Percentiles rank a stretch among this genome's conserved stretches.
These are phyloP conservation scores for Dipodomys spectabilis DNA, from an alignment of 2,113 vertebrate genomes.

Conservation along the genomic window DNA sequence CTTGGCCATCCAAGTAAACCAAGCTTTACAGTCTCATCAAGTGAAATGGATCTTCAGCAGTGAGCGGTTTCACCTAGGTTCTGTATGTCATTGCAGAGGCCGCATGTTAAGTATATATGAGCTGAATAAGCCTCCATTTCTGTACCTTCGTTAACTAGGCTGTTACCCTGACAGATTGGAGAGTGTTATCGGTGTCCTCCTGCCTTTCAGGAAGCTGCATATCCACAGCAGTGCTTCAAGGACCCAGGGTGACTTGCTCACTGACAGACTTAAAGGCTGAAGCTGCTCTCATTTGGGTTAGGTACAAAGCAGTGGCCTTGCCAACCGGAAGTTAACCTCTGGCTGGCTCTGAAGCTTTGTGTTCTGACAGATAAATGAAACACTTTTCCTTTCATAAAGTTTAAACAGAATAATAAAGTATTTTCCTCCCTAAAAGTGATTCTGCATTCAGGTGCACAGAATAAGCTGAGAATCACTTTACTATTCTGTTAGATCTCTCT, in stretches of 20 bases:
- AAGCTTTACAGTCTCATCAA: background rate
- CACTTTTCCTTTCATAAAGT: conserved; percentile 87
- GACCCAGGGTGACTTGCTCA: conserved; percentile 21
- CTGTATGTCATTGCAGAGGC: background rate
- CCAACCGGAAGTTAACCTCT: conserved; percentile 87
- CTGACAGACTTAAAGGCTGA: conserved; percentile 67
- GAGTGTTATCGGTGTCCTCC: conserved; percentile 33
- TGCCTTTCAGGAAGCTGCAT: conserved; percentile 63
- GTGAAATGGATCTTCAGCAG: background rate
- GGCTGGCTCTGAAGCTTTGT: conserved; percentile 86
- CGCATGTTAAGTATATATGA: background rate
- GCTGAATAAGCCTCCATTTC: conserved; percentile 35
- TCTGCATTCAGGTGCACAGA: conserved; percentile 78
- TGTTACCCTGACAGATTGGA: conserved; percentile 26
- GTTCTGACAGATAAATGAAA: conserved; percentile 86
- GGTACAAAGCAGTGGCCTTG: conserved; percentile 84
- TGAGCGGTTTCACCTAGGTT: background rate
- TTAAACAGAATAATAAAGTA: conserved; percentile 90
- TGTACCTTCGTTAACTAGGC: background rate
- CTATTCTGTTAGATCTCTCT: conserved; percentile 87
- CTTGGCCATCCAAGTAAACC: background rate
- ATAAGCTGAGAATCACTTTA: conserved; percentile 80
- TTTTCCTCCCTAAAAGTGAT: conserved; percentile 82
- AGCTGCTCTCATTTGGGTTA: conserved; percentile 72
- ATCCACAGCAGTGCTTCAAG: conserved; percentile 49